A percentile compares a stretch with the other conserved stretches of the same genome.
These are phyloP conservation scores for Phyllotreta cruciferae DNA, from an alignment of 2,888 invertebrate genomes.

Conservation along the genomic window DNA sequence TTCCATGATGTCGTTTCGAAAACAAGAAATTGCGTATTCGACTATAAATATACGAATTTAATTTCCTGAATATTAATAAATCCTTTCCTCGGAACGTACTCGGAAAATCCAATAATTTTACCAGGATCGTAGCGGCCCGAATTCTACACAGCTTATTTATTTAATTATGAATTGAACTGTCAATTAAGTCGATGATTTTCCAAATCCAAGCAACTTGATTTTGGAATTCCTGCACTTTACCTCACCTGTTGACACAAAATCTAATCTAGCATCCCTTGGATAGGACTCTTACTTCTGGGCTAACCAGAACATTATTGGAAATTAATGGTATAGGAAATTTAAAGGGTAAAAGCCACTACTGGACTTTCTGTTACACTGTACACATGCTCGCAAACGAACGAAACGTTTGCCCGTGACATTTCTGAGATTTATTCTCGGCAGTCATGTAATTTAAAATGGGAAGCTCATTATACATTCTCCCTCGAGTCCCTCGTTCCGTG, in stretches of 20 bases:
- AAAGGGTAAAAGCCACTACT: too few species aligned
- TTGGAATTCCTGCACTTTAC: too few species aligned
- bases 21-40: constrained; percentile 29
- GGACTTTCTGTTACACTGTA: too few species aligned
- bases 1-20: constrained; percentile 3
- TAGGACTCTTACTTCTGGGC: too few species aligned
- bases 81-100: constrained; percentile 41
- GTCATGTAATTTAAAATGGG: constrained; percentile 34
- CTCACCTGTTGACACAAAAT: too few species aligned
- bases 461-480: constrained; percentile 30
- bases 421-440: constrained; percentile 35
- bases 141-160: constrained; percentile 30
- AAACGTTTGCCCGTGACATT: constrained; percentile 33
- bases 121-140: constrained; percentile 34
- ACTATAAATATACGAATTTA: constrained; percentile 32
- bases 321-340: too few species aligned
- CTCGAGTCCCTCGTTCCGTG: constrained; percentile 21
- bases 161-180: too few species aligned
- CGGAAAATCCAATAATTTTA: constrained; percentile 26
- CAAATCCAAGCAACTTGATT: too few species aligned
- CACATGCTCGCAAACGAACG: neutral
- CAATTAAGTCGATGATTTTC: too few species aligned
- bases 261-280: too few species aligned
- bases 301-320: too few species aligned
- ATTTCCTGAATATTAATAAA: constrained; percentile 46